Base-by-base conservation (phyloP, 2,888 invertebrate species). In the Cephus pygmeus region DNA sequence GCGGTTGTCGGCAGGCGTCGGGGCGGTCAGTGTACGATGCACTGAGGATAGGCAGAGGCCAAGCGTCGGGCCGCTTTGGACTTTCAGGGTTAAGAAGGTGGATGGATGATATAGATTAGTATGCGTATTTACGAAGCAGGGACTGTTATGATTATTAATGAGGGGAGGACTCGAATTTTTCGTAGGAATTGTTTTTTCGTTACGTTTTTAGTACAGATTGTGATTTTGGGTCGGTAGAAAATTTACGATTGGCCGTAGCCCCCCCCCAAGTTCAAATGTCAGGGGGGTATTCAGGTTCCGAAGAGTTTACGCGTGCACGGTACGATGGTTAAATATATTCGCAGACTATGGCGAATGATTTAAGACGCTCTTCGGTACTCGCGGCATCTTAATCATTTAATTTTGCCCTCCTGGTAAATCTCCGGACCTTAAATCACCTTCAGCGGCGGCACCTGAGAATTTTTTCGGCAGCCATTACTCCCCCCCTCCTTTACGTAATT, bases 401-500 rank as follows among this genome's bases (percentile, higher is more conserved):
- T 74, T 74, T 74, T 34, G 36, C 34, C 23, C 23, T 74, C 35
- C 34, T 12, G 31, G 23, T 76, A 69, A 75, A 77, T 76, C 78
- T 76, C 75, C 78, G 36, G 23, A 69, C 35, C n/a, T 71, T 81
- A 79, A 81, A 79, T 81, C 76, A 75, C 34, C 74, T 74, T 77
- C 75, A 74, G 9, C 74, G 12, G 71, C 74, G 30, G 34, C 35
- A 30, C 74, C 34, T 34, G 9, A 35, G 34, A 35, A 74, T 74
- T 74, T 71, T 71, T 71, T 74, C 74, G 34, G 30, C 76, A 79
- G 77, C 77, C 74, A 34, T 86, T 85, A 86, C 85, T 84, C 84
- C 81, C 56, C 12, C 34, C 11, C 35, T 83, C 84, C 81, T 2
- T 56, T 79, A 77, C 82, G 80, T 86, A 88, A 88, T 88, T 88